phyloP scores from a whole-genome alignment of 2,113 vertebrate genomes.

The Origma solitaria region DNA sequence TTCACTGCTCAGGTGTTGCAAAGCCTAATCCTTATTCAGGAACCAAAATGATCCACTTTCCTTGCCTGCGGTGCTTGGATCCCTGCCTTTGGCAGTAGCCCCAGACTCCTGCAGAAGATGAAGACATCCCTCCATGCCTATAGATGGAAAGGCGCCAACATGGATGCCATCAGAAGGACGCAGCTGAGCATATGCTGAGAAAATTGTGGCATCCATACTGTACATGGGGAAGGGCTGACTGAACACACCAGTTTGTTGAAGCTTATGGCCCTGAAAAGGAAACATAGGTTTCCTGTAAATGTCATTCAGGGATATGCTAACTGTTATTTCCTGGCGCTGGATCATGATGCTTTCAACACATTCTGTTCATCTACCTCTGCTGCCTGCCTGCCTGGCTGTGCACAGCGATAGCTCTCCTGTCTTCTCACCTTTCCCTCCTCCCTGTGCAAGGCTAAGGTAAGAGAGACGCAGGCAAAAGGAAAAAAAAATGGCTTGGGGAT shows the following conservation, averaged over 20 bases:
- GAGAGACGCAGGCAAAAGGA: not conserved
- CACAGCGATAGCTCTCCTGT: constrained; percentile 39
- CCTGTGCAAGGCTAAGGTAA: constrained; percentile 28
- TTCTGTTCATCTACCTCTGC: constrained; percentile 55
- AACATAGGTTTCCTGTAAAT: constrained; percentile 64
- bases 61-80: constrained; percentile 69
- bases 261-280: constrained; percentile 64
- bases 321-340: constrained; percentile 61
- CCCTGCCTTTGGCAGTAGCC: constrained; percentile 73
- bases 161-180: constrained; percentile 67
- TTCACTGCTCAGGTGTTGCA: constrained; percentile 75
- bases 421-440: constrained; percentile 35
- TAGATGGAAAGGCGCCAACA: constrained; percentile 66
- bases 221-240: constrained; percentile 49
- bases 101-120: constrained; percentile 72
- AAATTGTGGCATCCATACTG: constrained; percentile 68
- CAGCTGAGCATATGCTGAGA: constrained; percentile 69
- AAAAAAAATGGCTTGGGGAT: not conserved
- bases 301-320: constrained; percentile 61
- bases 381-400: constrained; percentile 58
- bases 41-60: constrained; percentile 69
- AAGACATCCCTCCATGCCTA: constrained; percentile 71
- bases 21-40: constrained; percentile 61
- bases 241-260: constrained; percentile 57
- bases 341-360: constrained; percentile 58